Percentiles rank a stretch among this genome's conserved stretches.
Conservation (phyloP, 2,113 vertebrate genomes). For the Echinops telfairi region DNA sequence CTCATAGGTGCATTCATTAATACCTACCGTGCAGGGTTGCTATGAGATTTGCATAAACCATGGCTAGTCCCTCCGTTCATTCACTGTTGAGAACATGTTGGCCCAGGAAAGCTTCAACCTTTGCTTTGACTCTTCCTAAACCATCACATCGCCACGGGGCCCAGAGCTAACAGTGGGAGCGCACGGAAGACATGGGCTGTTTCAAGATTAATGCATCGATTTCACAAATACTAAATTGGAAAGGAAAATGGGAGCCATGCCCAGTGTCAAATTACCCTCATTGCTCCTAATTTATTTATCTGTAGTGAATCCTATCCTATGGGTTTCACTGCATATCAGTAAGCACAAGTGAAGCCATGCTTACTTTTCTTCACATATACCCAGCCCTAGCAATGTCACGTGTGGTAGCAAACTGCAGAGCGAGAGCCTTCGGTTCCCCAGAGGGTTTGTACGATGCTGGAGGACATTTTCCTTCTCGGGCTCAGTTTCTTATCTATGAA, state of each 20-base stretch:
- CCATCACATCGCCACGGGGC: not conserved
- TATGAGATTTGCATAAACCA: not conserved
- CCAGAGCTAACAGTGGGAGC: not conserved
- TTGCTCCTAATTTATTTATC: not conserved
- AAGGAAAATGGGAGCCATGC: not conserved
- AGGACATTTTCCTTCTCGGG: not conserved
- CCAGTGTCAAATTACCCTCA: no score
- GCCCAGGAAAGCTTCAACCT: not conserved
- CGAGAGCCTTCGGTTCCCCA: not conserved
- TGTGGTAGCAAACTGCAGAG: not conserved
- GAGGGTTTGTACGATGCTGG: not conserved
- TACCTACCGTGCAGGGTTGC: not conserved
- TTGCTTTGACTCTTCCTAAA: not conserved
- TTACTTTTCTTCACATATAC: not conserved
- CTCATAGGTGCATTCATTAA: rapidly evolving
- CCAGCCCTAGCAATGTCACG: not conserved
- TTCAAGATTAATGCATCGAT: not conserved
- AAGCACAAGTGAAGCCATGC: not conserved
- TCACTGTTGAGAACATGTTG: no score
- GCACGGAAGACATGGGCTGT: not conserved
- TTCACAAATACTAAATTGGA: not conserved
- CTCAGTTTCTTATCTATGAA: not conserved
- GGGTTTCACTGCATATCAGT: not conserved
- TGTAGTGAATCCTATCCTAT: not conserved
- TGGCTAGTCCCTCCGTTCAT: no score